phyloP scores from a whole-genome alignment of 2,113 vertebrate species.

The Tonatia bakeri region DNA sequence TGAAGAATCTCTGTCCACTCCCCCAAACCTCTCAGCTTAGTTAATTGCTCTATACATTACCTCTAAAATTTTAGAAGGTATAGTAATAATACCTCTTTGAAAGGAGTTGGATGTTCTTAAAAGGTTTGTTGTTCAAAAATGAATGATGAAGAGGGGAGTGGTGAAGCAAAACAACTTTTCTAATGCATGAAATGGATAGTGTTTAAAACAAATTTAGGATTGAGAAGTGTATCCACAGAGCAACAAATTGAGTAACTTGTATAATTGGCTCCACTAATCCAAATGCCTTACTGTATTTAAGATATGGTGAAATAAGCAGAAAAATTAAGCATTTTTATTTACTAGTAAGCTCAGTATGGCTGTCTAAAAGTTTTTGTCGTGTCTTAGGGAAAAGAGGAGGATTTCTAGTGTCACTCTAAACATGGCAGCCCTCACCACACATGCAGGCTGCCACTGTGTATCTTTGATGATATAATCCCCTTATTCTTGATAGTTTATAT shows the following conservation, averaged over 20 bases:
- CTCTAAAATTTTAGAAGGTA: neutral
- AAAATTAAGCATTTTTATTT: neutral
- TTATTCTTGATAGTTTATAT: neutral
- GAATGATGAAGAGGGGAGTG: neutral
- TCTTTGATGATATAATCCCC: neutral
- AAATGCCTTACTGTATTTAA: neutral
- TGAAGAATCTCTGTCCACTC: neutral
- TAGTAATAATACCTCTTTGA: neutral
- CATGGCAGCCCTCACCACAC: neutral
- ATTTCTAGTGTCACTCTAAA: neutral
- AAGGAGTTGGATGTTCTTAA: slow-evolving; percentile 1
- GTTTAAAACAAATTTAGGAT: neutral
- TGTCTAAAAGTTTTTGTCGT: neutral
- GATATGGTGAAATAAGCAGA: neutral
- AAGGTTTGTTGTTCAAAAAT: neutral
- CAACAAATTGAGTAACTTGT: slow-evolving; percentile 4
- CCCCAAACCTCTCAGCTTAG: neutral
- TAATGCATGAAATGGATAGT: neutral
- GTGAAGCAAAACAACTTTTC: neutral
- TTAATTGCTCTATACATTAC: neutral
- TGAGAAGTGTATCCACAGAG: neutral
- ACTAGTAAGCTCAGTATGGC: neutral
- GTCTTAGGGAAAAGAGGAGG: neutral
- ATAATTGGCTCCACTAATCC: neutral
- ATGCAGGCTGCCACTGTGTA: neutral